Percentiles rank a stretch among this genome's conserved stretches.
phyloP scores from a whole-genome alignment of 2,113 vertebrate genomes.

The Alethe diademata region DNA sequence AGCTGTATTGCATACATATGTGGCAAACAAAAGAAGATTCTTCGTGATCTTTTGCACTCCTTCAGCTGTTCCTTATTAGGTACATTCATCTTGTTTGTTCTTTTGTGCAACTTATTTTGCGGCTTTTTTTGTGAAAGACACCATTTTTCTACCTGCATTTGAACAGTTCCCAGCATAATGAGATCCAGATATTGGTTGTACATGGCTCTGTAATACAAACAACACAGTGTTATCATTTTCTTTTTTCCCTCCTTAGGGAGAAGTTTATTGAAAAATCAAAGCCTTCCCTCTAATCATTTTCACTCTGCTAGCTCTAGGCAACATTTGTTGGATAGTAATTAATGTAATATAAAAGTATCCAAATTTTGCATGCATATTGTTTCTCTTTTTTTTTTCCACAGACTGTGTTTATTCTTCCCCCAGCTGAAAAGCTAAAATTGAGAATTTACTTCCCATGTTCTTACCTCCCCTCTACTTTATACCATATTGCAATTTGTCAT shows the following conservation, averaged over 20 bases:
- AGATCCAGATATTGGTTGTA: neutral
- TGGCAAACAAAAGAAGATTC: conserved; percentile 30
- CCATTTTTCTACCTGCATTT: conserved; percentile 13
- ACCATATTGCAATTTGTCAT: conserved; percentile 43
- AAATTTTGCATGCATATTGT: conserved; percentile 49
- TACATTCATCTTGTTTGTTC: neutral
- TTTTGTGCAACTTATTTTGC: neutral
- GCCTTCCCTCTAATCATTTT: conserved; percentile 4
- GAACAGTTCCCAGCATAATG: neutral
- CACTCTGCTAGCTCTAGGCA: conserved; percentile 47
- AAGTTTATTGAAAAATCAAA: conserved; percentile 53
- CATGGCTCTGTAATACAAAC: neutral
- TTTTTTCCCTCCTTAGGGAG: conserved; percentile 1
- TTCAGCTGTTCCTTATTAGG: conserved; percentile 15
- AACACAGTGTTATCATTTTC: neutral
- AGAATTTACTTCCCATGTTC: conserved; percentile 15
- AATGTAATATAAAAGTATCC: conserved; percentile 37
- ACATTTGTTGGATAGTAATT: conserved; percentile 40
- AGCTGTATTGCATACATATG: conserved; percentile 14
- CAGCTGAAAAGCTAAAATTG: conserved; percentile 17
- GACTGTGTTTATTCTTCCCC: conserved; percentile 8
- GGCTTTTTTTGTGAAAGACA: neutral
- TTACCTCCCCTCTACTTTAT: conserved; percentile 3
- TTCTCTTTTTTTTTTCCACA: conserved; percentile 13
- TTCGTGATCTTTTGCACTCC: neutral